Percentiles rank a stretch among this genome's conserved stretches.
Conservation (phyloP, 1,140 invertebrate species). For the Heliconius eleuchia region DNA sequence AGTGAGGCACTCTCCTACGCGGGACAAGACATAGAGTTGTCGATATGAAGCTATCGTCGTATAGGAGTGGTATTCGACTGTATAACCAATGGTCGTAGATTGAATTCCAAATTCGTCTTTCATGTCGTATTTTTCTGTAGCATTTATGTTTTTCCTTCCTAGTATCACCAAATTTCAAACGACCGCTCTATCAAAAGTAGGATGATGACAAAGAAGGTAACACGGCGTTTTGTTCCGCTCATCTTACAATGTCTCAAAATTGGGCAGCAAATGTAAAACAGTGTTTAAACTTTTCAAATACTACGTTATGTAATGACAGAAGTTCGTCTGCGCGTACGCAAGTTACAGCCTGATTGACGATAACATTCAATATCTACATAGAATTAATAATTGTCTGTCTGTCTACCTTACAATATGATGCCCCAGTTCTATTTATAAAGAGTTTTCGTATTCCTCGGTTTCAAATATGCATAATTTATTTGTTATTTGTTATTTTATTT, state of each 20-base stretch:
- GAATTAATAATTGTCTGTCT: not conserved
- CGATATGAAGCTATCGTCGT: no score
- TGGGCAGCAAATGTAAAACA: not conserved
- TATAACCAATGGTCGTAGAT: no score
- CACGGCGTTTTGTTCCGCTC: no score
- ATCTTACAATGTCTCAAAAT: not conserved
- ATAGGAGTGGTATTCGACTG: no score
- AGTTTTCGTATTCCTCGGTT: not conserved
- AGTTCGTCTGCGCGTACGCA: not conserved
- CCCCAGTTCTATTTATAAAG: not conserved
- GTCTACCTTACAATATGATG: not conserved
- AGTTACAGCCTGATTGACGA: not conserved
- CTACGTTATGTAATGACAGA: not conserved
- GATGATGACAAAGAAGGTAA: no score
- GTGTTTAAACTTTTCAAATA: not conserved
- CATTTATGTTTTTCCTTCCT: no score
- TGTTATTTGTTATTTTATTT: not conserved
- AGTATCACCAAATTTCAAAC: no score
- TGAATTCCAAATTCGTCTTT: no score
- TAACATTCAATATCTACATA: not conserved
- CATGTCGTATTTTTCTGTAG: no score
- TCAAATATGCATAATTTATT: not conserved
- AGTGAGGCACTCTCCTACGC: no score
- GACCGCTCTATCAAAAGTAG: no score
- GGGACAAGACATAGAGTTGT: no score